Base-by-base conservation (phyloP, 92 coral and sea anemone species). In the Zoanthus sansibaricus region DNA sequence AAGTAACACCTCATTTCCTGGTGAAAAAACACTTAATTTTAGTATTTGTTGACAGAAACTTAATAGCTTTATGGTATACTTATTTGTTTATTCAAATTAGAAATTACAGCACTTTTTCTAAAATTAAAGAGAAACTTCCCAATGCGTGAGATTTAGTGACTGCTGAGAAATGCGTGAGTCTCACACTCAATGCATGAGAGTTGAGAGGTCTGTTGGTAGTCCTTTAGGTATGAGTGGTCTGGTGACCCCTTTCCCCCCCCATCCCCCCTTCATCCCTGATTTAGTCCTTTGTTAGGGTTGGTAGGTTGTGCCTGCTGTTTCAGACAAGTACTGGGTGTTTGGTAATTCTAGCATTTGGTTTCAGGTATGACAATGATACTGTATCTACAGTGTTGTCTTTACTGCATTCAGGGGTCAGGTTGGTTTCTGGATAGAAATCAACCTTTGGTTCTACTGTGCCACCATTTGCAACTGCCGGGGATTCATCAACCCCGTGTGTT, bases 151-250 rank as follows among this genome's bases (percentile, higher is more conserved):
- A 25, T 25, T 25, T 25, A 25, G 25, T 25, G 25, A 25, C 25
- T 25, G 25, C 25, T 25, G 25, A 25, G 0, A 25, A 25, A 25
- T 25, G 25, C 0, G 25, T 25, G 25, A 25, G 25, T 25, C 75
- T 12, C 25, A 25, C 25, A 25, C 25, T 25, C 25, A 25, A 25
- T 25, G 25, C 25, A 25, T 25, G 25, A 25, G 25, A 25, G 25
- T 25, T 25, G 25, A 25, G 25, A 25, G 25, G 25, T 25, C 25
- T 25, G 25, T 25, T 71, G 76, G 7, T 71, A 71, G 17, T 71
- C 76, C 18, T 71, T 71, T 8, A 71, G 49, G 51, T 71, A 71
- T 31, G 49, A 71, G 76, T 16, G 76, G 51, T 71, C 76, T 71
- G 49, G 76, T 71, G 49, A 32, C 49, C 18, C 76, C 42, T n/a